These are phyloP conservation scores for Digitonthophagus gazella DNA, from an alignment of 2,888 invertebrate genomes.

Conservation along the genomic window DNA sequence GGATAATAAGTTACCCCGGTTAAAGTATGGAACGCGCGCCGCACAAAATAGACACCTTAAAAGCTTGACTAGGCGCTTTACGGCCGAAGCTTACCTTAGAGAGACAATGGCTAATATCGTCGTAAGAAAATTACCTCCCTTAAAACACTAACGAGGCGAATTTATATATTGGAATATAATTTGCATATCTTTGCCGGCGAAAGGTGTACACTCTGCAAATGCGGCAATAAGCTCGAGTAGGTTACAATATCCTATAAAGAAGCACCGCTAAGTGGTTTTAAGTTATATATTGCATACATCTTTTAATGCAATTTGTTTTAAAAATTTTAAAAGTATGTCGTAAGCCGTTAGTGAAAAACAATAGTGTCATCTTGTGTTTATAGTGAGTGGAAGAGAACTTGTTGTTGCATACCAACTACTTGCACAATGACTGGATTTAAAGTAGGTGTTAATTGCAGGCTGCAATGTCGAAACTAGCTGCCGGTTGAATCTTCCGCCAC, in stretches of 20 bases:
- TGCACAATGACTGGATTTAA: constrained; percentile 12
- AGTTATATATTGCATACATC: no score
- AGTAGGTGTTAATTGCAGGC: constrained; percentile 15
- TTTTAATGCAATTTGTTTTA: no score
- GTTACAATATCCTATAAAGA: neutral
- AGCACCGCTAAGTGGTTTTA: neutral
- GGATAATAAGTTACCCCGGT: neutral
- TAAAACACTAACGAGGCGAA: constrained; percentile 24
- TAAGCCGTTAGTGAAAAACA: neutral
- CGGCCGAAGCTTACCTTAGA: neutral
- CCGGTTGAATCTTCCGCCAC: constrained; percentile 1
- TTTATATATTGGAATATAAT: constrained; percentile 31
- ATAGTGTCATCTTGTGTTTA: neutral
- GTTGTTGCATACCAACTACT: neutral
- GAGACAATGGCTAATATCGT: neutral
- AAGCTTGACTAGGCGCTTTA: neutral
- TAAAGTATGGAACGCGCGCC: neutral
- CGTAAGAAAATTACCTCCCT: constrained; percentile 20
- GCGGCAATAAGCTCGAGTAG: neutral
- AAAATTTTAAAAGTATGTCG: neutral
- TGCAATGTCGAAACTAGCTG: neutral
- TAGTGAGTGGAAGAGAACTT: neutral
- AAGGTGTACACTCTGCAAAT: neutral
- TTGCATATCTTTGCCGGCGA: constrained; percentile 28
- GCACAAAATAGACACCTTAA: neutral